Conservation (phyloP, 2,113 vertebrate genomes). For the Colossoma macropomum region DNA sequence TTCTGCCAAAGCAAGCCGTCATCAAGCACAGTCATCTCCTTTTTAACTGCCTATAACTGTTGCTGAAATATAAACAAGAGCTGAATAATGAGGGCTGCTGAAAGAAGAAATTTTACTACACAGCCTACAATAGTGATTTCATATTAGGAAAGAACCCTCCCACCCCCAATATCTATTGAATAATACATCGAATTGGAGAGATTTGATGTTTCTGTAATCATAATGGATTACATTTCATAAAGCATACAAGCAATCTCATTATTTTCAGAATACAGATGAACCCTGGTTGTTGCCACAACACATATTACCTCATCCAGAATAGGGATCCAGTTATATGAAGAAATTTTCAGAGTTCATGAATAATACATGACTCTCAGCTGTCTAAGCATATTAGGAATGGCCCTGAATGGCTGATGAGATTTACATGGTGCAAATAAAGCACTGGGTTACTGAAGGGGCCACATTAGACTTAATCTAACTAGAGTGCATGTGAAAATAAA, state of each 20-base stretch:
- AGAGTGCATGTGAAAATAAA: conserved; percentile 61
- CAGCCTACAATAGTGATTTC: conserved; percentile 68
- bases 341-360: conserved; percentile 73
- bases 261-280: conserved; percentile 64
- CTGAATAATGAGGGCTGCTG: conserved; percentile 32
- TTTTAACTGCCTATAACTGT: conserved; percentile 4
- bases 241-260: conserved; percentile 70
- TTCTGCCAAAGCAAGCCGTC: conserved; percentile 9
- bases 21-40: neutral
- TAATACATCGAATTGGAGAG: conserved; percentile 69
- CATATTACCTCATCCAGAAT: conserved; percentile 72
- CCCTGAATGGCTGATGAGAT: conserved; percentile 57
- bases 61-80: conserved; percentile 42
- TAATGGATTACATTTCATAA: conserved; percentile 80
- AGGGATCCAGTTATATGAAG: conserved; percentile 72
- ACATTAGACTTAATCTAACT: conserved; percentile 59
- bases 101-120: conserved; percentile 37
- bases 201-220: conserved; percentile 73
- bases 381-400: conserved; percentile 69
- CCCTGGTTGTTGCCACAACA: conserved; percentile 66
- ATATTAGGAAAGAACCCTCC: conserved; percentile 65
- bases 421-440: conserved; percentile 60
- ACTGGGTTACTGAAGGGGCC: conserved; percentile 56
- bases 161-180: conserved; percentile 64
- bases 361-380: conserved; percentile 72